Conservation (phyloP, 2,888 invertebrate genomes). For the Drosophila anomalata region DNA sequence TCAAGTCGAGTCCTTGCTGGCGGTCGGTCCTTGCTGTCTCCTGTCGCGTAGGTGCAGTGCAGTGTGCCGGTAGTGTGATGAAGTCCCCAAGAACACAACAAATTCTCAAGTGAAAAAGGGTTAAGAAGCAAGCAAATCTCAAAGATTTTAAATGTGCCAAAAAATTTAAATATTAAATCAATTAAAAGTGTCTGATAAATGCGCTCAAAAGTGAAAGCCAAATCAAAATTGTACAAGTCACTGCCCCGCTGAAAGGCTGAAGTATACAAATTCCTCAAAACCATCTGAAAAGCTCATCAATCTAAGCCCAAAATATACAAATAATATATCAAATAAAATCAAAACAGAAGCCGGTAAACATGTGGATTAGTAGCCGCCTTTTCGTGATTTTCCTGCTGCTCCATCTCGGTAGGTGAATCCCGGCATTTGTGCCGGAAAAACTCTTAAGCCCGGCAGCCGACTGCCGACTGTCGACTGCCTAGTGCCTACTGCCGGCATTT, state of each 20-base stretch:
- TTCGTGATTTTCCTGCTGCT: conserved; percentile 82
- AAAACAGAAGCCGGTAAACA: conserved; percentile 78
- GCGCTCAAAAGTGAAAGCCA: conserved; percentile 36
- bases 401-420: conserved; percentile 81
- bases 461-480: conserved; percentile 5
- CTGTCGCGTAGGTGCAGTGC: conserved; percentile 46
- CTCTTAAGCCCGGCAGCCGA: conserved; percentile 59
- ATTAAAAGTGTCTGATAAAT: conserved; percentile 37
- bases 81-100: conserved; percentile 42
- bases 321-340: conserved; percentile 22
- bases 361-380: conserved; percentile 84
- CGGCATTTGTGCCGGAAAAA: conserved; percentile 17
- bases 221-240: conserved; percentile 34
- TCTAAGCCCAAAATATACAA: conserved; percentile 12
- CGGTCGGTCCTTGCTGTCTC: conserved; percentile 61
- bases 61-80: conserved; percentile 35
- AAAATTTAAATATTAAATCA: conserved; percentile 7
- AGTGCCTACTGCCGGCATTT: conserved; percentile 32
- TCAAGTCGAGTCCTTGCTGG: conserved; percentile 62
- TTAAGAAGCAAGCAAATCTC: conserved; percentile 5
- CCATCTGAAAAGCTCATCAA: conserved; percentile 18
- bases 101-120: conserved; percentile 18
- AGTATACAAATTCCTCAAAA: conserved; percentile 20
- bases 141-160: conserved; percentile 60
- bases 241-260: conserved; percentile 18